These are phyloP conservation scores for Bombus difficillimus DNA, from an alignment of 1,140 invertebrate genomes.

Conservation along the genomic window DNA sequence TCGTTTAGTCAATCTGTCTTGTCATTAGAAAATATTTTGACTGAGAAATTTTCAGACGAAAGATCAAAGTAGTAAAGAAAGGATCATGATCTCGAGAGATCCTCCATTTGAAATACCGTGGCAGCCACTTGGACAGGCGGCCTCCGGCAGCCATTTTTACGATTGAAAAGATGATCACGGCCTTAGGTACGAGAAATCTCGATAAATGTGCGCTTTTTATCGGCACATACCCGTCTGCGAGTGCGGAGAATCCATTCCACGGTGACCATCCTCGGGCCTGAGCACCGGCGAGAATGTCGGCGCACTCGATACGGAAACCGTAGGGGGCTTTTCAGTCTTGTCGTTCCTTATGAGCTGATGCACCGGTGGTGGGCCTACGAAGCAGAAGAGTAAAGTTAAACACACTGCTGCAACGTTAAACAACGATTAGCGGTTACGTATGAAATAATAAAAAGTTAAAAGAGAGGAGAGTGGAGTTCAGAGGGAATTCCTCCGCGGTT, in stretches of 20 bases:
- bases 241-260: conserved; percentile 81
- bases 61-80: too few relatives aligned
- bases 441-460: neutral
- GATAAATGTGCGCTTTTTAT: neutral
- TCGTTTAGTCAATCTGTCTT: too few relatives aligned
- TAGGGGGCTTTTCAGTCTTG: conserved; percentile 82
- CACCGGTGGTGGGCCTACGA: conserved; percentile 80
- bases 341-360: conserved; percentile 82
- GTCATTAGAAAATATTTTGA: too few relatives aligned
- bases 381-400: neutral
- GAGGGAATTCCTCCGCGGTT: neutral
- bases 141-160: neutral
- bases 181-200: conserved; percentile 12
- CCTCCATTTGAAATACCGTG: neutral
- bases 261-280: conserved; percentile 80
- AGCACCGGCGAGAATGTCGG: conserved; percentile 81
- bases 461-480: neutral
- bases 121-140: too few relatives aligned
- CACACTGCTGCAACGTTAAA: neutral
- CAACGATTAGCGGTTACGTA: neutral
- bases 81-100: neutral
- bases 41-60: too few relatives aligned
- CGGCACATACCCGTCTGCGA: conserved; percentile 81
- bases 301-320: conserved; percentile 81
- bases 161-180: conserved; percentile 12